These are phyloP conservation scores for Flabesymbios commensalis DNA, from an alignment of 2,888 invertebrate species.

Conservation along the genomic window DNA sequence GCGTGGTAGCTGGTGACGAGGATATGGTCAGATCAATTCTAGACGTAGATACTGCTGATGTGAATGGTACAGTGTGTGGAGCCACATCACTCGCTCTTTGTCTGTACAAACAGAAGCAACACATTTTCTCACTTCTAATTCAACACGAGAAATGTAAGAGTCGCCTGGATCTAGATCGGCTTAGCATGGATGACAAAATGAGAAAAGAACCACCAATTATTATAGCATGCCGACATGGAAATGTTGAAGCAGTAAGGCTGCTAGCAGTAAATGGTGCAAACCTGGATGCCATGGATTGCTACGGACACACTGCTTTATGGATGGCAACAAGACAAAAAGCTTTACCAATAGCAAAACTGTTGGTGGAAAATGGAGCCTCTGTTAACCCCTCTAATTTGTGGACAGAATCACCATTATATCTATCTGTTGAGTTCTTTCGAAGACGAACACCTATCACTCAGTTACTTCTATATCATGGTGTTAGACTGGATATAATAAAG, in stretches of 20 bases:
- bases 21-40: conserved; percentile 10
- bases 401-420: conserved; percentile 22
- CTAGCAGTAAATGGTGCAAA: conserved; percentile 54
- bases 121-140: conserved; percentile 53
- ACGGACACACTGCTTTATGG: conserved; percentile 28
- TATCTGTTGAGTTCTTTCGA: conserved; percentile 19
- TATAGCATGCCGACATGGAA: conserved; percentile 59
- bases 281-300: conserved; percentile 47
- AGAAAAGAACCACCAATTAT: conserved; percentile 59
- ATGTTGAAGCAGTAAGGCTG: conserved; percentile 49
- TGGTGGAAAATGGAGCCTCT: conserved; percentile 22
- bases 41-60: conserved; percentile 34
- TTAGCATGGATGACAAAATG: conserved; percentile 53
- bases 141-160: conserved; percentile 47
- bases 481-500: conserved; percentile 7
- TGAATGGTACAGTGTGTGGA: conserved; percentile 55
- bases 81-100: conserved; percentile 58
- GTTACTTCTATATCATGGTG: conserved; percentile 16
- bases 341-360: conserved; percentile 16
- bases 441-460: conserved; percentile 18
- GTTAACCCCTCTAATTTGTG: conserved; percentile 28
- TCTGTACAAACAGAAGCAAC: conserved; percentile 49
- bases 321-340: conserved; percentile 31
- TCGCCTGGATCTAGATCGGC: conserved; percentile 51
- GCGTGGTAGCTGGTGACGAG: neutral